Conservation (phyloP, 2,888 invertebrate genomes). For the Spisula subtruncata region DNA sequence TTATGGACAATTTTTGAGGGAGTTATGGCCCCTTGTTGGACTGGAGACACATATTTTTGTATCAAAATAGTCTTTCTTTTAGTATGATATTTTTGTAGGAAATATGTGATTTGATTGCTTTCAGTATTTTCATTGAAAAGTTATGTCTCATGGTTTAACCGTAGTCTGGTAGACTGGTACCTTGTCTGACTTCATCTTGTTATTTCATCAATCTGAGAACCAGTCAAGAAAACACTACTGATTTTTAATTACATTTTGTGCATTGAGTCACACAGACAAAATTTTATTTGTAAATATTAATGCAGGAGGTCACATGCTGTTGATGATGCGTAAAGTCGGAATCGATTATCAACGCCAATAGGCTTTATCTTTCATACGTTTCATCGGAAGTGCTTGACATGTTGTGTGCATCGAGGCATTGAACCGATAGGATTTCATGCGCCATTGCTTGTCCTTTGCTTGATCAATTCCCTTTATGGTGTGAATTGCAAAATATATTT, state of each 20-base stretch:
- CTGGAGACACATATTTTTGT: too few relatives aligned
- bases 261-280: slow-evolving; percentile 16
- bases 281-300: slow-evolving; percentile 27
- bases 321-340: slow-evolving; percentile 21
- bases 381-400: slow-evolving; percentile 1
- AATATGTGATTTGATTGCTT: not conserved
- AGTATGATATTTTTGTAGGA: not conserved
- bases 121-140: not conserved
- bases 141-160: not conserved
- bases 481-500: slow-evolving; percentile 62
- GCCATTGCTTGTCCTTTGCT: slow-evolving; percentile 38
- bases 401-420: slow-evolving; percentile 26
- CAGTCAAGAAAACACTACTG: slow-evolving; percentile 27
- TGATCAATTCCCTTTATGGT: slow-evolving; percentile 54
- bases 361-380: slow-evolving; percentile 11
- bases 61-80: not conserved
- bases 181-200: slow-evolving; percentile 5
- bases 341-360: not conserved
- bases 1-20: too few relatives aligned
- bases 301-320: slow-evolving; percentile 42
- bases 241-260: slow-evolving; percentile 33
- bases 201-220: slow-evolving; percentile 22
- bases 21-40: too few relatives aligned
- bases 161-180: not conserved
- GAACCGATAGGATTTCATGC: slow-evolving; percentile 4